Evolutionary conservation across 2,797 vertebrate species (phyloP).

Genomic region (Rhinella marina): DNA sequence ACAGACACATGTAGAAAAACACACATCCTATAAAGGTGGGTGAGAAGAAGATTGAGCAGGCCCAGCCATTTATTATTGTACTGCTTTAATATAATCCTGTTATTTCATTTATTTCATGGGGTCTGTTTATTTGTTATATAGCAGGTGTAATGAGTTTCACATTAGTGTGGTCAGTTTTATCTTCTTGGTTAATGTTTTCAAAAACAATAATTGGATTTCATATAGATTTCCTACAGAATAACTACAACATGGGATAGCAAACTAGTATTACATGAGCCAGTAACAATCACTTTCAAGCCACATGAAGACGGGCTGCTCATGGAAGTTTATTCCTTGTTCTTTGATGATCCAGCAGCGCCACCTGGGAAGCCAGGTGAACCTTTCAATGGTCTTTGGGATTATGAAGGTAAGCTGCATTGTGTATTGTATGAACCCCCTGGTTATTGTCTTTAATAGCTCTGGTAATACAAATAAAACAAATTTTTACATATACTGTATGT

Average conservation of each 20-base stretch:
- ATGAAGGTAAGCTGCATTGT: slow-evolving; percentile 74
- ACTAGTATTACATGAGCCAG: slow-evolving; percentile 73
- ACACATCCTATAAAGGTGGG: neutral
- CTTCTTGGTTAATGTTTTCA: neutral
- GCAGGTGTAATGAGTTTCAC: neutral
- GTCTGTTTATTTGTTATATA: neutral
- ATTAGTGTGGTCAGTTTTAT: neutral
- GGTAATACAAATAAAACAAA: neutral
- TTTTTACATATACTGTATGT: too few relatives aligned
- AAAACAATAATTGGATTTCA: slow-evolving; percentile 18
- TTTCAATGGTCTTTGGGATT: slow-evolving; percentile 81
- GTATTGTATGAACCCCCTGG: neutral
- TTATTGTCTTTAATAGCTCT: neutral
- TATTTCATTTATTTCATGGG: neutral
- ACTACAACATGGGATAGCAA: slow-evolving; percentile 75
- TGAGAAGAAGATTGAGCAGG: neutral
- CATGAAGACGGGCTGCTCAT: slow-evolving; percentile 75
- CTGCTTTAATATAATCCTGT: too few relatives aligned
- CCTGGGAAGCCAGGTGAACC: slow-evolving; percentile 70
- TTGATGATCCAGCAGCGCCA: slow-evolving; percentile 76
- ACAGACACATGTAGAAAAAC: neutral
- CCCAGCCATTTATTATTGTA: too few relatives aligned
- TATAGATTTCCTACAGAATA: slow-evolving; percentile 75
- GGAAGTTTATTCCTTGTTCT: slow-evolving; percentile 76
- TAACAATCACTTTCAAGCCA: slow-evolving; percentile 75